Conservation (phyloP, 2,888 invertebrate species). For the Agriopis leucophaearia region DNA sequence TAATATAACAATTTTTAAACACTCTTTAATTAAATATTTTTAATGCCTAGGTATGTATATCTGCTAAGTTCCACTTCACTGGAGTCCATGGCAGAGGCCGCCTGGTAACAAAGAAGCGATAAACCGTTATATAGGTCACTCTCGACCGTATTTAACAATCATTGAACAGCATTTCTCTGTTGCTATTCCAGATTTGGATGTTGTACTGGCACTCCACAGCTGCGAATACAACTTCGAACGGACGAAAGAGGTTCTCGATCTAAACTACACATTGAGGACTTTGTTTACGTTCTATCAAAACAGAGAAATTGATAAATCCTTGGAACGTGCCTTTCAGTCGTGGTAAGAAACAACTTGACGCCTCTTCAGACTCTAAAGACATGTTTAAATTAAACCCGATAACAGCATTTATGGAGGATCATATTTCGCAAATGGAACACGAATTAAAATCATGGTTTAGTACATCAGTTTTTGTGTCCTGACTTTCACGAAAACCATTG, state of each 20-base stretch:
- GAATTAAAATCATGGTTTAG: no score
- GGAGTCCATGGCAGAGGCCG: background rate
- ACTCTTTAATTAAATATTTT: no score
- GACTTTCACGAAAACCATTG: no score
- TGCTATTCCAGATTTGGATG: conserved; percentile 80
- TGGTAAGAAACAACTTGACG: conserved; percentile 61
- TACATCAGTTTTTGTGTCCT: no score
- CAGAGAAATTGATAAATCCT: conserved; percentile 71
- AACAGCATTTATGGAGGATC: no score
- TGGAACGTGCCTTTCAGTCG: conserved; percentile 63
- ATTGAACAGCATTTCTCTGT: conserved; percentile 4
- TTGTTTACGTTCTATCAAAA: conserved; percentile 88
- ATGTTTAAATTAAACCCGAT: no score
- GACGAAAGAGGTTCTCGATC: conserved; percentile 89
- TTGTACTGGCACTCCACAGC: conserved; percentile 89
- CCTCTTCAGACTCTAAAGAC: background rate
- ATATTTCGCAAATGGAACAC: no score
- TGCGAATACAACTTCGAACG: conserved; percentile 88
- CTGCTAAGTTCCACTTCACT: no score
- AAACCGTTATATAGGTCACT: conserved; percentile 4
- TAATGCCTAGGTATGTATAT: background rate
- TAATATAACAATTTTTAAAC: no score
- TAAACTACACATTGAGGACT: conserved; percentile 88
- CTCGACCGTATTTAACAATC: background rate
- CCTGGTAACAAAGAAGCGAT: conserved; percentile 12